Base-by-base conservation (phyloP, 35 echinoderm and acorn worm genomes). In the Holothuria glaberrima region DNA sequence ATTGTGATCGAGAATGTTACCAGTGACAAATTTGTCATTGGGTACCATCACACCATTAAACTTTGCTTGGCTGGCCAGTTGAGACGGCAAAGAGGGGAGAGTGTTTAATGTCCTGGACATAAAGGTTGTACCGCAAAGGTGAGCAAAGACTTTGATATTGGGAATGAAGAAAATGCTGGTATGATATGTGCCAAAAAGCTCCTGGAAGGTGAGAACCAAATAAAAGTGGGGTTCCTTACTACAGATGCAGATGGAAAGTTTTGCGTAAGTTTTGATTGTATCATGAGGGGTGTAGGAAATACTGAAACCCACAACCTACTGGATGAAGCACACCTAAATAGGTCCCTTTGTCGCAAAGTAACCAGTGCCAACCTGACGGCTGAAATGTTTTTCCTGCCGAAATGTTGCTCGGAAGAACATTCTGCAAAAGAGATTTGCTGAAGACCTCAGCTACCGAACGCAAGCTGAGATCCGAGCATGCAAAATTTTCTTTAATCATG, bases 191-290 rank as follows among this genome's bases (percentile, higher is more conserved):
- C 61, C 16, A 65, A 65, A 6, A 65, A 65, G 61, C 61, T 91
- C 7, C 21, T 46, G 22, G 22, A 10, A 24, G 59, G 80, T 5
- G 32, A 63, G 36, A 71, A 66, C 20, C 89, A 35, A 9, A n/a
- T 61, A 30, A n/a, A 21, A 12, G 66, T 92, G 18, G 44, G 60
- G 21, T 61, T 26, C 17, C 22, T 86, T 0, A 92, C 80, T 12
- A 86, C 80, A 6, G 82, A 92, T 60, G 90, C 81, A 12, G 90
- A 86, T 86, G 90, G 90, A 6, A 44, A 76, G 50, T n/a, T 58
- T 22, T 26, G 25, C 28, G 32, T 74, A 5, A 80, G 90, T 16
- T 70, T 91, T 29, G 21, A 10, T 34, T 2, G 19, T 30, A 32
- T 64, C 21, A 91, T 86, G 66, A 24, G 6, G 12, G 12, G 30